Conservation (phyloP, 2,888 invertebrate species). For the Eristalinus aeneus region DNA sequence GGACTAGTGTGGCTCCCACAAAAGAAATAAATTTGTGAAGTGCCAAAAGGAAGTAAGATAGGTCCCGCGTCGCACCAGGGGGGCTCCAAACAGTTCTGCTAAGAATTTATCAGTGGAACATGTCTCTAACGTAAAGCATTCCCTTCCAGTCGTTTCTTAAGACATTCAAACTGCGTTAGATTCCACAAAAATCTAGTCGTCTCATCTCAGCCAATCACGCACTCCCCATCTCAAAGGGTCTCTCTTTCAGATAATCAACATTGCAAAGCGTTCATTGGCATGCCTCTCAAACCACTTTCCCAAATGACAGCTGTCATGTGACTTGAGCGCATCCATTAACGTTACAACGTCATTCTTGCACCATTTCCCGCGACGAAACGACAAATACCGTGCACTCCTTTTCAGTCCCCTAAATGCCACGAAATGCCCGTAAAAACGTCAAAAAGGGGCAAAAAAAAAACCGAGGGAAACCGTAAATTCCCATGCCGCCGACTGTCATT, state of each 20-base stretch:
- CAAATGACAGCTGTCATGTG: background rate
- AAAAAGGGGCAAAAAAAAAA: background rate
- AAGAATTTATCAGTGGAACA: too few relatives aligned
- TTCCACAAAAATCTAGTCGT: background rate
- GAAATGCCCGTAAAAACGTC: constrained; percentile 57
- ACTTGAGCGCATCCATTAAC: background rate
- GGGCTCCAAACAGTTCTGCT: too few relatives aligned
- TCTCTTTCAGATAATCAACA: background rate
- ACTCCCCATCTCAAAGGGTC: background rate
- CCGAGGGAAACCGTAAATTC: constrained; percentile 27
- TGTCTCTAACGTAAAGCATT: too few relatives aligned
- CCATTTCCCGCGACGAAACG: background rate
- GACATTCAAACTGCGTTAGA: background rate
- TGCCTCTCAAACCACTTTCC: background rate
- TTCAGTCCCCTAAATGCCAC: constrained; percentile 53
- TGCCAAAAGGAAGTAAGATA: too few relatives aligned
- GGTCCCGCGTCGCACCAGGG: too few relatives aligned
- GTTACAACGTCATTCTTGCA: background rate
- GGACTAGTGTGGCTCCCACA: too few relatives aligned
- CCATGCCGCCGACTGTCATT: constrained; percentile 43
- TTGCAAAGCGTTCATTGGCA: background rate
- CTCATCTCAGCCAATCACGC: background rate
- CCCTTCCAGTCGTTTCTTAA: background rate
- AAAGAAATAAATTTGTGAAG: too few relatives aligned
- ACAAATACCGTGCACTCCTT: constrained; percentile 31